A percentile compares a stretch with the other conserved stretches of the same genome.
Conservation (phyloP, 2,113 vertebrate genomes). For the Pomatorhinus ruficollis region DNA sequence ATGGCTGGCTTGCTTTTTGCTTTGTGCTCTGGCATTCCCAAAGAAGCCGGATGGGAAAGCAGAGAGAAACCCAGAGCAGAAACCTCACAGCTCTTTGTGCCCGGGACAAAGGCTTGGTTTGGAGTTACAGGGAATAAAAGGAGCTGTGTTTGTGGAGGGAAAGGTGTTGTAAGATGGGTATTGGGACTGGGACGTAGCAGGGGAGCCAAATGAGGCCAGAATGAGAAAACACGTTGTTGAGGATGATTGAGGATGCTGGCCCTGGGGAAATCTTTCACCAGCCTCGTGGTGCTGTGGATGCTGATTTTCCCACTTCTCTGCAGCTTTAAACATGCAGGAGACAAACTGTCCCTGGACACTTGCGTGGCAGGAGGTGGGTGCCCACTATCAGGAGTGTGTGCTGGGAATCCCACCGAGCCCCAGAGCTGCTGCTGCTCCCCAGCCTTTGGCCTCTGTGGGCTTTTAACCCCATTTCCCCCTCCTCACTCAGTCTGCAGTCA, state of each 20-base stretch:
- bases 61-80: background rate
- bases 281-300: background rate
- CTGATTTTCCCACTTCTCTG: background rate
- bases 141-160: background rate
- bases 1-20: background rate
- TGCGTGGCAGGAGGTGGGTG: background rate
- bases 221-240: background rate
- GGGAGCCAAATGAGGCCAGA: background rate
- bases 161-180: background rate
- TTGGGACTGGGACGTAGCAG: background rate
- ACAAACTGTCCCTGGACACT: background rate
- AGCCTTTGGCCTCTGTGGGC: background rate
- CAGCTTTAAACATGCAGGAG: background rate
- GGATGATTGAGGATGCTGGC: background rate
- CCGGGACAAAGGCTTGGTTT: background rate
- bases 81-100: background rate
- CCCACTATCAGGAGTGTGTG: background rate
- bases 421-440: background rate
- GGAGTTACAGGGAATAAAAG: background rate
- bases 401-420: background rate
- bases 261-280: background rate
- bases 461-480: background rate
- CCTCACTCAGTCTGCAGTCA: background rate
- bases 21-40: background rate
- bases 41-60: background rate